Evolutionary conservation across 2,888 invertebrate genomes (phyloP).

Genomic region (Coelopa pilipes): DNA sequence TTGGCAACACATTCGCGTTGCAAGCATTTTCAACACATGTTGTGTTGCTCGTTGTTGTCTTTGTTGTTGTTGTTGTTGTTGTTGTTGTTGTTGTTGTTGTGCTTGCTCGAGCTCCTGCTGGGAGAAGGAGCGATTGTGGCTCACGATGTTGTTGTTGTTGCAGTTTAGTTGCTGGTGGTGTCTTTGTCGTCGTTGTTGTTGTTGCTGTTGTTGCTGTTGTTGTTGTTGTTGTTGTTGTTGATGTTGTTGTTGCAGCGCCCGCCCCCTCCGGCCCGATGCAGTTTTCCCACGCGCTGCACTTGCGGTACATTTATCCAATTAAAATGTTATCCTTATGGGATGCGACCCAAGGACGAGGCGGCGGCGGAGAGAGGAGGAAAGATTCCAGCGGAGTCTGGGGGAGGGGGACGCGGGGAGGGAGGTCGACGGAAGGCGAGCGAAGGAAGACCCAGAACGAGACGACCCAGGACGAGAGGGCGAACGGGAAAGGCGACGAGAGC

Average conservation of each 20-base stretch:
- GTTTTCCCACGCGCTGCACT: background rate
- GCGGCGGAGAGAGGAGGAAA: too few species aligned
- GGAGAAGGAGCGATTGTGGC: too few species aligned
- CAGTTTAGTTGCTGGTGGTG: too few species aligned
- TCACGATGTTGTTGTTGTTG: too few species aligned
- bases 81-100: background rate
- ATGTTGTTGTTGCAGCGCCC: background rate
- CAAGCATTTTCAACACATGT: background rate
- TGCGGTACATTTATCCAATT: constrained; percentile 29
- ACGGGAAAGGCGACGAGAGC: too few species aligned
- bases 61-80: background rate
- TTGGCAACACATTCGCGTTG: background rate
- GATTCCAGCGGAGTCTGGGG: too few species aligned
- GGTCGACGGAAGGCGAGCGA: background rate
- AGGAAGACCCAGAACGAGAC: background rate
- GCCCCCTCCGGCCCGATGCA: background rate
- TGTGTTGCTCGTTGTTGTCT: background rate
- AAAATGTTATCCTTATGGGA: constrained; percentile 29
- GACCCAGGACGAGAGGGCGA: background rate
- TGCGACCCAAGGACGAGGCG: too few species aligned
- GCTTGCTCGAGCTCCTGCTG: background rate
- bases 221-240: too few species aligned
- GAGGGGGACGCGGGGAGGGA: too few species aligned
- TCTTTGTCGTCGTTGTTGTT: too few species aligned
- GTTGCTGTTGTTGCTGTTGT: too few species aligned